Evolutionary conservation across 1,140 invertebrate genomes (phyloP).

Genomic region (Octopus sinensis): DNA sequence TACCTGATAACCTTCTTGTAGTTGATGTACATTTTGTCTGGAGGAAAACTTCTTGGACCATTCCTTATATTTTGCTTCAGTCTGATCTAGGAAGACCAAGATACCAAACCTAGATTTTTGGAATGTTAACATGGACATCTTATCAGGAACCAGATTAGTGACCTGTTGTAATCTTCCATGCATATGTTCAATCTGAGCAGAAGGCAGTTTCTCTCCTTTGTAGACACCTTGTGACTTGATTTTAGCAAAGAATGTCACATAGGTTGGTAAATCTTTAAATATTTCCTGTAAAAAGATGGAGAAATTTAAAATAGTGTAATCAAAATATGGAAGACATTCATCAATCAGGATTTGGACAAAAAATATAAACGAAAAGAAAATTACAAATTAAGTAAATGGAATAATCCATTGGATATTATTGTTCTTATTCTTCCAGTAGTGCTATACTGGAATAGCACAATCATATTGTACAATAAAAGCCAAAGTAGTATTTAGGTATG

Average conservation of each 20-base stretch:
- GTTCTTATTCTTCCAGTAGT: too few relatives aligned
- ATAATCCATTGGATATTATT: too few relatives aligned
- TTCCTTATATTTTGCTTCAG: conserved; percentile 80
- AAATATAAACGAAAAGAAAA: too few relatives aligned
- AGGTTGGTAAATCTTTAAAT: conserved; percentile 76
- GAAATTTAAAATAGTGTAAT: too few relatives aligned
- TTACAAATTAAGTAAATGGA: too few relatives aligned
- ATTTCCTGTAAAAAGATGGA: conserved; percentile 63
- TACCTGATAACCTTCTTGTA: conserved; percentile 76
- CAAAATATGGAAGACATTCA: too few relatives aligned
- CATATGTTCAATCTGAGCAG: conserved; percentile 78
- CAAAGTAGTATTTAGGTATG: too few relatives aligned
- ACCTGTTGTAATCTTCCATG: conserved; percentile 67
- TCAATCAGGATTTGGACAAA: too few relatives aligned
- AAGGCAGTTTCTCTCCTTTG: conserved; percentile 61
- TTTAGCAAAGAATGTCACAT: conserved; percentile 72
- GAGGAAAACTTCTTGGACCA: conserved; percentile 87
- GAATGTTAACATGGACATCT: conserved; percentile 45
- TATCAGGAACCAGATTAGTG: conserved; percentile 31
- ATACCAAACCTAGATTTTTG: conserved; percentile 45
- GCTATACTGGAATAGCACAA: too few relatives aligned
- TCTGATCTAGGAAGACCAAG: conserved; percentile 80
- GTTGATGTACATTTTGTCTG: conserved; percentile 76
- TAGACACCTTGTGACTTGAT: conserved; percentile 46
- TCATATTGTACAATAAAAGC: too few relatives aligned